Evolutionary conservation across 1,140 invertebrate genomes (phyloP).

Genomic region (Penaeus indicus): DNA sequence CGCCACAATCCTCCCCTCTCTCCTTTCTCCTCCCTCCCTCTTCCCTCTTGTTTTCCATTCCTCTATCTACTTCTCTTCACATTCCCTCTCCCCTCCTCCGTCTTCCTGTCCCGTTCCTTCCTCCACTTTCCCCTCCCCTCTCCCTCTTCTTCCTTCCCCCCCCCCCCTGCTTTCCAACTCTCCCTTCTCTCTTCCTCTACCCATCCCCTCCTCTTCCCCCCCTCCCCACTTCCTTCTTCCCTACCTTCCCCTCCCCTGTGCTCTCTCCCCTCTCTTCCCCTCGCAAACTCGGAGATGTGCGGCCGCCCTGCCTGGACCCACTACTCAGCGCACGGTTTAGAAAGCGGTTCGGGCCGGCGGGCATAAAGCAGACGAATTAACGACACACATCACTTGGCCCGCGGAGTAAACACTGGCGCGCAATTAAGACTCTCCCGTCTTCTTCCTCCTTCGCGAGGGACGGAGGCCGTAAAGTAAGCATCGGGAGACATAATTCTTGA

Average conservation of each 20-base stretch:
- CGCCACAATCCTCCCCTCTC: not conserved
- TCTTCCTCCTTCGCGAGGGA: not conserved
- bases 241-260: not conserved
- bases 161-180: not conserved
- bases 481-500: constrained; percentile 24
- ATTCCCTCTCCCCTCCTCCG: not conserved
- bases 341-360: not conserved
- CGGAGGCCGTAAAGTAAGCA: constrained; percentile 34
- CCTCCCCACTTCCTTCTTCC: not conserved
- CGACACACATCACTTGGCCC: constrained; percentile 42
- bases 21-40: not conserved
- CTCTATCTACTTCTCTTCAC: not conserved
- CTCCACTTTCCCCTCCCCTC: not conserved
- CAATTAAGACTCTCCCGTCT: constrained; percentile 41
- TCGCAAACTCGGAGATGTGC: not conserved
- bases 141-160: not conserved
- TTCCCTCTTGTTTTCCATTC: no score
- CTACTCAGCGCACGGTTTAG: constrained; percentile 19
- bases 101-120: not conserved
- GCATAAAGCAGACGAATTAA: constrained; percentile 44
- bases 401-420: constrained; percentile 41
- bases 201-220: not conserved
- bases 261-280: not conserved
- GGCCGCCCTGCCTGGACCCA: not conserved
- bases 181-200: not conserved